These are phyloP conservation scores for Lampris incognitus DNA, from an alignment of 2,113 vertebrate species.

Conservation along the genomic window DNA sequence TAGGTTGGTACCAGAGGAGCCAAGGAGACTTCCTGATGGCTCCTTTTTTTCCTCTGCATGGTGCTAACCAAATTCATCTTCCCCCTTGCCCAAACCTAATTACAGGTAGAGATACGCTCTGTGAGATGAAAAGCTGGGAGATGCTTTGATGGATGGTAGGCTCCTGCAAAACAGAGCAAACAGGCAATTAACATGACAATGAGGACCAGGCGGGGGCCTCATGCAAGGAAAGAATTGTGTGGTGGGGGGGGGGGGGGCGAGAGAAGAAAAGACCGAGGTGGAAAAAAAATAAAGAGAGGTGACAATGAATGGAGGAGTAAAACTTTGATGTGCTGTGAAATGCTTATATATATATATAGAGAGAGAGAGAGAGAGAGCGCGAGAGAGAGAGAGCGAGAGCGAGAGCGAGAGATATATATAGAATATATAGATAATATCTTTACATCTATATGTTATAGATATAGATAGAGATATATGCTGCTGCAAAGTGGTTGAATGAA, in stretches of 20 bases:
- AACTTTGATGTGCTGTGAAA: conserved; percentile 67
- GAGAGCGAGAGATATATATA: too few species aligned
- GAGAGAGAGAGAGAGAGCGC: conserved; percentile 4
- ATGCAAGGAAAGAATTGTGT: conserved; percentile 65
- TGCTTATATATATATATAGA: conserved; percentile 10
- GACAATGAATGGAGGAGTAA: conserved; percentile 8
- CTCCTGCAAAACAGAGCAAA: conserved; percentile 70
- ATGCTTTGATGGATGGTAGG: conserved; percentile 68
- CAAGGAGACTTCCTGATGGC: conserved; percentile 67
- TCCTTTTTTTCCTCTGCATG: conserved; percentile 54
- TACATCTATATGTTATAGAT: too few species aligned
- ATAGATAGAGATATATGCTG: neutral
- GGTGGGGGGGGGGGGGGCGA: conserved; percentile 14
- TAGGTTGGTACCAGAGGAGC: conserved; percentile 68
- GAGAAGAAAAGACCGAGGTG: conserved; percentile 49
- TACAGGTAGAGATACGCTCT: conserved; percentile 75
- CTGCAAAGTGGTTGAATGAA: conserved; percentile 15
- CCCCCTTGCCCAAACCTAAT: conserved; percentile 63
- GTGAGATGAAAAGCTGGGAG: conserved; percentile 69
- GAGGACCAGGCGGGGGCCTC: conserved; percentile 64
- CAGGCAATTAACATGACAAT: conserved; percentile 77
- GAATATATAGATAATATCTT: too few species aligned
- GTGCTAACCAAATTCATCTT: conserved; percentile 53
- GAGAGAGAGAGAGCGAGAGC: conserved; percentile 7
- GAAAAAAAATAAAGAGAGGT: conserved; percentile 38